Percentiles rank a stretch among this genome's conserved stretches.
Conservation (phyloP, 2,113 vertebrate genomes). For the Lepidothrix coronata region DNA sequence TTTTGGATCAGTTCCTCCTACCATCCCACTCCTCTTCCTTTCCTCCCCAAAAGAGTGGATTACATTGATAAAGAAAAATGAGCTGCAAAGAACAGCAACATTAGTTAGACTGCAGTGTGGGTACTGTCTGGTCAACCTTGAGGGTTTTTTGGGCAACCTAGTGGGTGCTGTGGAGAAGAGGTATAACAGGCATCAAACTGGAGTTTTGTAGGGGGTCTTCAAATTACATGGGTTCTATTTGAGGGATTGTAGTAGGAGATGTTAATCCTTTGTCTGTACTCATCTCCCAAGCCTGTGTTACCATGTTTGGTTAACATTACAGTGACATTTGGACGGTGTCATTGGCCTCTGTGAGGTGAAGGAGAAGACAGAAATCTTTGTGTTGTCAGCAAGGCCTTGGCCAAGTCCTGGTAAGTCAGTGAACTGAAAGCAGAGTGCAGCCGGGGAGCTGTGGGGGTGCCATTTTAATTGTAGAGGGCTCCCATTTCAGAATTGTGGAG, state of each 20-base stretch:
- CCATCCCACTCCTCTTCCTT: not conserved
- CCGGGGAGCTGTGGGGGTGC: not conserved
- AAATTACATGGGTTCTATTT: not conserved
- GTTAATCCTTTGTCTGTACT: not conserved
- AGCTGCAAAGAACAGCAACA: not conserved
- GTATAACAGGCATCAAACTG: not conserved
- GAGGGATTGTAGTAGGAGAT: not conserved
- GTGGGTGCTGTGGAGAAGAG: not conserved
- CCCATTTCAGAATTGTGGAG: not conserved
- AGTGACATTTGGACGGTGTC: not conserved
- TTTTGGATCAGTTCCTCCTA: not conserved
- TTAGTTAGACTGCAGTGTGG: not conserved
- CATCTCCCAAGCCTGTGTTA: not conserved
- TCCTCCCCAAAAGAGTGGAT: not conserved
- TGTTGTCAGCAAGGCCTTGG: not conserved
- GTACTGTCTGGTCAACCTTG: not conserved
- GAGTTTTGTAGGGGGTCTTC: not conserved
- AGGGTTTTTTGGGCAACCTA: not conserved
- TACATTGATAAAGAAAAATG: not conserved
- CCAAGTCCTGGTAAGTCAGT: not conserved
- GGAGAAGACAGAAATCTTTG: not conserved
- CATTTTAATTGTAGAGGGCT: not conserved
- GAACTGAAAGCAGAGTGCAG: not conserved
- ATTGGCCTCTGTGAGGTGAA: not conserved
- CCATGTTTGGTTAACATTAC: not conserved